Evolutionary conservation across 1,140 invertebrate species (phyloP).

Genomic region (Drosophila yakuba): DNA sequence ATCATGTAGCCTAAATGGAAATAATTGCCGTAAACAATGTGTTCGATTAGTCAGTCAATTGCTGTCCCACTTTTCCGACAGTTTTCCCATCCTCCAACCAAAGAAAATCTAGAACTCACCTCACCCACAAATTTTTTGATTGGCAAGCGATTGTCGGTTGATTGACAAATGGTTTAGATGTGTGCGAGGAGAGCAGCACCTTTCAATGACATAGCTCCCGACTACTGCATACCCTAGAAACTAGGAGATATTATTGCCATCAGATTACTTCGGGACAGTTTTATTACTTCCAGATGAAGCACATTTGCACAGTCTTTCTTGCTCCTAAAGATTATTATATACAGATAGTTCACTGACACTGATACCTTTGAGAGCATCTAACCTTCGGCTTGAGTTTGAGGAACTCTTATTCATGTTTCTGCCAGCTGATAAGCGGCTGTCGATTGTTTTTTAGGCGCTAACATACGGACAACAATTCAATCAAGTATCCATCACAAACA

Average conservation of each 20-base stretch:
- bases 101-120: constrained; percentile 13
- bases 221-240: neutral
- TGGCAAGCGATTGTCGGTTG: constrained; percentile 69
- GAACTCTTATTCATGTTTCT: constrained; percentile 11
- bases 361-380: neutral
- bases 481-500: constrained; percentile 56
- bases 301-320: too few species aligned
- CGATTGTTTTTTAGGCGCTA: constrained; percentile 38
- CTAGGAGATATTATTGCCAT: too few species aligned
- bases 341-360: too few species aligned
- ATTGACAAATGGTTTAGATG: constrained; percentile 63
- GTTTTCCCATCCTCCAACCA: neutral
- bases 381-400: neutral
- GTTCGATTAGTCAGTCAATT: constrained; percentile 37
- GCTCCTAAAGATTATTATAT: too few species aligned
- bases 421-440: constrained; percentile 46
- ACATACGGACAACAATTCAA: constrained; percentile 66
- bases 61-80: constrained; percentile 18
- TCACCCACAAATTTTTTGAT: constrained; percentile 41
- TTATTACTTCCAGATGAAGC: too few species aligned
- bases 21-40: constrained; percentile 42
- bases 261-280: neutral
- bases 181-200: constrained; percentile 6
- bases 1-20: constrained; percentile 36
- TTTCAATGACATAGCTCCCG: neutral